Evolutionary conservation across 1,140 invertebrate genomes (phyloP), one percentile per base, ranked within the genome.

Genomic region (Sarcophaga peregrina): DNA sequence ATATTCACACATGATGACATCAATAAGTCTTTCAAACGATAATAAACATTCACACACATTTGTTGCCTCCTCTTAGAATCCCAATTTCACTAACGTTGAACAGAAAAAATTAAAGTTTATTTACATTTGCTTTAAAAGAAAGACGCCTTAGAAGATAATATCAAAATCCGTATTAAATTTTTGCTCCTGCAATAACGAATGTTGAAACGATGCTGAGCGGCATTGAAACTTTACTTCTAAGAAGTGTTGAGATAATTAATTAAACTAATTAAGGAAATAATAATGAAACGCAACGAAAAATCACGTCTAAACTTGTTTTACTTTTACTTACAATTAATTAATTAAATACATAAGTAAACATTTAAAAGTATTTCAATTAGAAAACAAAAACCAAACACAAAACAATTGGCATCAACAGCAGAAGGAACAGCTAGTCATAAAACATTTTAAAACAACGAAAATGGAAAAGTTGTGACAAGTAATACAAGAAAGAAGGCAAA

Each of bases 361-460:
- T 78, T 37, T 78, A 78, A 78, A 78, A 78, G 75, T 78, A 78
- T 78, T 78, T 78, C 75, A 78, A 78, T 78, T 78, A 52, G 75
- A 78, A 78, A 78, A 47, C 15, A 68, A 20, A 25, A 68, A 68
- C 5, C 62, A 68, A 68, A 3, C 5, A 62, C 54, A 11, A 7
- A 68, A 68, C 62, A 68, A 68, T 37, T 37, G 25, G 25, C 25
- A 37, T 37, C 25, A 37, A 37, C 25, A 37, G 25, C 25, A 37
- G 25, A 1, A 37, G 25, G 1, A 37, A 4, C 25, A 37, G 62
- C 62, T n/a, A 72, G 62, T 72, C 17, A 25, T 37, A 72, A 74
- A 78, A 78, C 47, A 52, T 78, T 78, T 15, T 15, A 78, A 48
- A 17, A 50, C 75, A 78, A 78, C 20, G 47, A 20, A 25, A 72